Base-by-base conservation (phyloP, 1,140 invertebrate species). In the Cydia amplana region DNA sequence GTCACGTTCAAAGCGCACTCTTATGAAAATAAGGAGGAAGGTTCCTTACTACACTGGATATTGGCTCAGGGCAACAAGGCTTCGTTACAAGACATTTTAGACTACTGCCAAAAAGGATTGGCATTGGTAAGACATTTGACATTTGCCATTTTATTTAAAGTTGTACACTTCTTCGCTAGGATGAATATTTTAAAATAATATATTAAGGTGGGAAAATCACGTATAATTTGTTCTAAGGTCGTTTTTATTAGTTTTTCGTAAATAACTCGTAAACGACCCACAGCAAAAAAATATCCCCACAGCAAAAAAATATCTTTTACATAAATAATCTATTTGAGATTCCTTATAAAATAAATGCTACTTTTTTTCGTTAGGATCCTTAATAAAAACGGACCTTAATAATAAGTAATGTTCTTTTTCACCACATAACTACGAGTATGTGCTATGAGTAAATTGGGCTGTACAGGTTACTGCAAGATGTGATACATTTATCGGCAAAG, bases 11-110 rank as follows among this genome's bases (percentile, higher is more conserved):
- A 85, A 67, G 85, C 83, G 7, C 80, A 81, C 1, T 87, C 87
- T 7, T 82, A 86, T 18, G 88, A 90, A 67, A 89, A 79, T 65
- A 91, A 89, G 49, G 91, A 93, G 43, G 86, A 92, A 9, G 85
- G 94, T 0, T 95, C 95, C 46, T 83, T 98, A 1, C 87, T 97
- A 40, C 95, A 97, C 78, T 98, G 97, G 97, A 97, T 98, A 25
- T 94, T 95, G 12, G 94, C 95, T 0, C 95, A 97, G 82, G 97
- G 98, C 80, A 96, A 95, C 85, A 95, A 97, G 77, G 95, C 95
- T 64, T 95, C 95, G 64, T 85, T 98, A n/a, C 95, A 97, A 75
- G 94, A 96, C 76, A 95, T 98, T 80, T 95, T 96, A 2, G 95
- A 97, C 51, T 95, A 95, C 78, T 98, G 97, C 85, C 93, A 94